Conservation (phyloP, 2,888 invertebrate genomes). For the Nezara viridula region DNA sequence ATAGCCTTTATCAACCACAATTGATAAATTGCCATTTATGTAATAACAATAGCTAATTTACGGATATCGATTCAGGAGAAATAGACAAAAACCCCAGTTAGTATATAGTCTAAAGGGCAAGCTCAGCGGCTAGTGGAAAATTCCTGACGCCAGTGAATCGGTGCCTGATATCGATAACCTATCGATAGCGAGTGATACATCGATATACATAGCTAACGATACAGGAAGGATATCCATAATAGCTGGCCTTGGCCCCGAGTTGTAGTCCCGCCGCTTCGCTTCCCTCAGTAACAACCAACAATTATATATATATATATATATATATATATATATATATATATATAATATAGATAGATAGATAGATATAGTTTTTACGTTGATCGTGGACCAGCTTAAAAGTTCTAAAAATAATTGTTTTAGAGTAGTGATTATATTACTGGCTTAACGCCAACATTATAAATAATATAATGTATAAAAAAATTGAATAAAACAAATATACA, state of each 20-base stretch:
- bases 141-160: background rate
- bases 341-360: no score
- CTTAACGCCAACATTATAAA: no score
- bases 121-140: background rate
- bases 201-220: constrained; percentile 19
- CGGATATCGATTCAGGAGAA: background rate
- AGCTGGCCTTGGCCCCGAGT: background rate
- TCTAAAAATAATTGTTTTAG: no score
- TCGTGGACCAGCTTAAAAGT: no score
- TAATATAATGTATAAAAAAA: no score
- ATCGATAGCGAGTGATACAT: background rate
- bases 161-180: background rate
- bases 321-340: no score
- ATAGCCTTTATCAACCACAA: background rate
- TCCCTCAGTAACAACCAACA: background rate
- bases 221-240: constrained; percentile 5
- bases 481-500: no score
- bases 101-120: background rate
- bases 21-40: background rate
- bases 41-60: background rate
- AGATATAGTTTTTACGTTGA: no score
- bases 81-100: background rate
- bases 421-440: no score
- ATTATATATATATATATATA: no score
- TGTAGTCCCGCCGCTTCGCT: background rate